phyloP scores from a whole-genome alignment of 2,113 vertebrate genomes.

The Raja brachyura region DNA sequence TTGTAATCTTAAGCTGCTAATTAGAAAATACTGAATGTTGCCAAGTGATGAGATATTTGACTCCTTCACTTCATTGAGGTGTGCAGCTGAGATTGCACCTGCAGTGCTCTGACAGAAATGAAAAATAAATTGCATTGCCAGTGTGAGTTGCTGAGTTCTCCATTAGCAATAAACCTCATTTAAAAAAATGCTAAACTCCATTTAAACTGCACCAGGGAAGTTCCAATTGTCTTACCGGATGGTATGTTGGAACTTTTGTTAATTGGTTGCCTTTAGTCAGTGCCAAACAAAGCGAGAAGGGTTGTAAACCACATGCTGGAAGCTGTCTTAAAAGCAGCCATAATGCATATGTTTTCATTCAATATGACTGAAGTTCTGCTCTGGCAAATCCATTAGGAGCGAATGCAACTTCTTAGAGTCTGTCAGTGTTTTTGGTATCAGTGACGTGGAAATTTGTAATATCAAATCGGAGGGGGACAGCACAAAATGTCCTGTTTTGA shows the following conservation, averaged over 20 bases:
- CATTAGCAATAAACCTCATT: neutral
- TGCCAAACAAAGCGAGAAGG: too few relatives aligned
- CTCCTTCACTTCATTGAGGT: neutral
- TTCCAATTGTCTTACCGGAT: neutral
- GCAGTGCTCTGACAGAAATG: neutral
- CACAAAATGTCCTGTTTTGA: neutral
- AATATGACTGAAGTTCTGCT: neutral
- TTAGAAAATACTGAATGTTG: neutral
- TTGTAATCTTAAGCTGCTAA: neutral
- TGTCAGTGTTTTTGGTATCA: neutral
- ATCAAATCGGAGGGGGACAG: neutral
- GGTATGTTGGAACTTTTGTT: neutral
- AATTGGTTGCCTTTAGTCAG: neutral
- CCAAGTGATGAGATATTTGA: neutral
- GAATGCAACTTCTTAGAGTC: neutral
- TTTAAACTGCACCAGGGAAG: neutral
- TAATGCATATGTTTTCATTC: neutral
- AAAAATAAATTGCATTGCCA: neutral
- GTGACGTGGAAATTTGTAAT: neutral
- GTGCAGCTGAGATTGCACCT: neutral
- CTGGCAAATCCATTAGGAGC: neutral
- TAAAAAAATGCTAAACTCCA: neutral
- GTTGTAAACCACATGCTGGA: neutral
- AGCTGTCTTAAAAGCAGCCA: neutral
- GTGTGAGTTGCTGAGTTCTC: neutral